Percentiles rank a stretch among this genome's conserved stretches.
Conservation (phyloP, 2,888 invertebrate species). For the Pachliopta kotzebuea region DNA sequence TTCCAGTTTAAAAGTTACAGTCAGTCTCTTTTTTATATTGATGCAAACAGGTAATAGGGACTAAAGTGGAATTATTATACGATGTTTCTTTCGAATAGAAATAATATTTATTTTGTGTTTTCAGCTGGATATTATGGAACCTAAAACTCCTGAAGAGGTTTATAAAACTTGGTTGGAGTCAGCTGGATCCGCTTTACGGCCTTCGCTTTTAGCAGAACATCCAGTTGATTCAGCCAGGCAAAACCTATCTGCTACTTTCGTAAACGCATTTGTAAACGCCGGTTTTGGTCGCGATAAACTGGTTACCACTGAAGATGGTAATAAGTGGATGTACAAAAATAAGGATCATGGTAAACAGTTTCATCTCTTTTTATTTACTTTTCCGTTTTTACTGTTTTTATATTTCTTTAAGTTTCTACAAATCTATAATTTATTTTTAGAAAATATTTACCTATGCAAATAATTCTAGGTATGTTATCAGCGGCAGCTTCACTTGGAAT, state of each 20-base stretch:
- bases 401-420: not conserved
- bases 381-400: too few species aligned
- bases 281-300: slow-evolving; percentile 98
- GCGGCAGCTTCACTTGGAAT: slow-evolving; percentile 98
- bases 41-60: too few species aligned
- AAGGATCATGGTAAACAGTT: slow-evolving; percentile 89
- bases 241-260: slow-evolving; percentile 98
- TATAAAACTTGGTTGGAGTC: slow-evolving; percentile 99
- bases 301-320: slow-evolving; percentile 90
- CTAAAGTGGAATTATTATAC: too few species aligned
- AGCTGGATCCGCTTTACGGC: slow-evolving; percentile 82
- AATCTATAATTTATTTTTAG: not conserved
- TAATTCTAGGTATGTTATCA: slow-evolving; percentile 89
- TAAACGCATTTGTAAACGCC: slow-evolving; percentile 99
- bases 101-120: slow-evolving; percentile 28
- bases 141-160: slow-evolving; percentile 99
- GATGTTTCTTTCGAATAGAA: too few species aligned
- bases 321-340: slow-evolving; percentile 96
- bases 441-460: not conserved
- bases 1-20: too few species aligned
- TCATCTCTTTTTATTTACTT: too few species aligned
- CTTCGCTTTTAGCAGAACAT: slow-evolving; percentile 86
- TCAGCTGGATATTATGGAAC: slow-evolving; percentile 98
- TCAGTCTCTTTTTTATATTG: too few species aligned
- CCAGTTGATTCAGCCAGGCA: slow-evolving; percentile 96